Evolutionary conservation across 1,140 invertebrate genomes (phyloP).

Genomic region (Trichonephila clavata): DNA sequence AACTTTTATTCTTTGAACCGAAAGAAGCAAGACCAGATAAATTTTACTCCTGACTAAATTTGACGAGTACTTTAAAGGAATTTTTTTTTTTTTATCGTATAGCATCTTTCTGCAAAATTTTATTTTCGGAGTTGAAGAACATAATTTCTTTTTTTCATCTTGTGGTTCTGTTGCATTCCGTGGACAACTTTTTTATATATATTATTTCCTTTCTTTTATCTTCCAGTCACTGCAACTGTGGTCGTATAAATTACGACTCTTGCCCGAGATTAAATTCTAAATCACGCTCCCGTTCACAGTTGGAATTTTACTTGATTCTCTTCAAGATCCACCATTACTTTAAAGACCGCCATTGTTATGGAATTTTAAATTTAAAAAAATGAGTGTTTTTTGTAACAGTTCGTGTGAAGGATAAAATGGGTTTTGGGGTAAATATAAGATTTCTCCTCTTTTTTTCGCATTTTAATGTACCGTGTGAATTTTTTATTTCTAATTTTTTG

Average conservation of each 20-base stretch:
- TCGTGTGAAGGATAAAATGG: too few species aligned
- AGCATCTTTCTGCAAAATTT: background rate
- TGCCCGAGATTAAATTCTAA: conserved; percentile 17
- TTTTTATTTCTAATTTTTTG: too few species aligned
- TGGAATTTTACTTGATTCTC: background rate
- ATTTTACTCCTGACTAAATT: conserved; percentile 21
- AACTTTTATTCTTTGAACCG: background rate
- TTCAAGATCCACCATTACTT: background rate
- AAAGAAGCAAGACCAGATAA: conserved; percentile 22
- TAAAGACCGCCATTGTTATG: background rate
- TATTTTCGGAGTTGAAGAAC: background rate
- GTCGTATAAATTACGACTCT: conserved; percentile 6
- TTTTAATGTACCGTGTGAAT: too few species aligned
- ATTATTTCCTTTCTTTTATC: background rate
- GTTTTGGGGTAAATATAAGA: too few species aligned
- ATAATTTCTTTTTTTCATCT: background rate
- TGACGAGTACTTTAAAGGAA: conserved; percentile 21
- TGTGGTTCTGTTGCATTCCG: background rate
- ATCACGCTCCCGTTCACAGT: background rate
- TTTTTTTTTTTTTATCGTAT: background rate
- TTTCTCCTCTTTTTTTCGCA: too few species aligned
- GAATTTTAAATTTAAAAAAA: background rate
- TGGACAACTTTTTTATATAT: too few species aligned
- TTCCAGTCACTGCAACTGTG: conserved; percentile 20
- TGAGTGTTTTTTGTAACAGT: background rate